A percentile compares a stretch with the other conserved stretches of the same genome.
Conservation (phyloP, 2,888 invertebrate genomes). For the Apamea sordens region DNA sequence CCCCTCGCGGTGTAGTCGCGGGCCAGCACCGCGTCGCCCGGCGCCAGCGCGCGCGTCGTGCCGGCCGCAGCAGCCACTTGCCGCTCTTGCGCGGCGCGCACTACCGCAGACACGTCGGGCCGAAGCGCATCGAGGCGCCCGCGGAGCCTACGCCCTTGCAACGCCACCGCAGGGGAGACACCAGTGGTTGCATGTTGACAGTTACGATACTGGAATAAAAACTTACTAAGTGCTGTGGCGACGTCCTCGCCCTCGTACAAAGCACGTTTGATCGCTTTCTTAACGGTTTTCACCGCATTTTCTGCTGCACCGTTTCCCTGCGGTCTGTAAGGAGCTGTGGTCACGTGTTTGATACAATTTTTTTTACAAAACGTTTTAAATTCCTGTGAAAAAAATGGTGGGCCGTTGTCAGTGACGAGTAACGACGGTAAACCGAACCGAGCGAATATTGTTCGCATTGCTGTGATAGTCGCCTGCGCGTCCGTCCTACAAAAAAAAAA, state of each 20-base stretch:
- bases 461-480: background rate
- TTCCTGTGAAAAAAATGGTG: background rate
- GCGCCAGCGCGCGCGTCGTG: too few relatives aligned
- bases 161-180: background rate
- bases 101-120: background rate
- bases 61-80: too few relatives aligned
- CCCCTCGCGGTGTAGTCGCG: too few relatives aligned
- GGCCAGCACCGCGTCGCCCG: too few relatives aligned
- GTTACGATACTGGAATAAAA: slow-evolving; percentile 9
- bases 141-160: slow-evolving; percentile 10
- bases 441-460: slow-evolving; percentile 6
- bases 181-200: slow-evolving; percentile 10
- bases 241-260: slow-evolving; percentile 7
- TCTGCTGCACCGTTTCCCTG: background rate
- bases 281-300: too few relatives aligned
- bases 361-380: slow-evolving; percentile 3
- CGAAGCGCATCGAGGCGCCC: background rate
- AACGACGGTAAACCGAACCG: slow-evolving; percentile 6
- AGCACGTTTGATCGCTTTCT: background rate
- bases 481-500: slow-evolving; percentile 5
- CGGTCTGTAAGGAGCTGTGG: slow-evolving; percentile 3
- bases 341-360: background rate
- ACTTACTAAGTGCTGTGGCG: background rate
- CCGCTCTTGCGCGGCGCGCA: background rate
- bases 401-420: slow-evolving; percentile 12